phyloP scores from a whole-genome alignment of 1,140 invertebrate species.

The Archivesica marissinica region DNA sequence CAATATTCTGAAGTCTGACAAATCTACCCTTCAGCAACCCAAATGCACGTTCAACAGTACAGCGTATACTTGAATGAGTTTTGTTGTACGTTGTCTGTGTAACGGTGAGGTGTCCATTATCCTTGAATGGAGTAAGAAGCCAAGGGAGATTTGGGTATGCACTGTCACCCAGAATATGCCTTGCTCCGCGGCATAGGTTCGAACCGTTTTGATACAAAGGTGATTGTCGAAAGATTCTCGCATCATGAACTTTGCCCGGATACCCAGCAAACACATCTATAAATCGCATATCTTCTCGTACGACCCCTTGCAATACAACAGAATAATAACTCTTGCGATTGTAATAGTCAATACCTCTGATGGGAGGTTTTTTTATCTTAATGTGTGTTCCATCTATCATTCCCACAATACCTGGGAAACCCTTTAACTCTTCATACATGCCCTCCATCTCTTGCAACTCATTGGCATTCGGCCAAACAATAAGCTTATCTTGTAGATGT shows the following conservation, averaged over 20 bases:
- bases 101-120: slow-evolving; percentile 71
- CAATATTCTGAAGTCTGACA: slow-evolving; percentile 73
- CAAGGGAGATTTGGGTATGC: slow-evolving; percentile 65
- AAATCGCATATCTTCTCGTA: slow-evolving; percentile 53
- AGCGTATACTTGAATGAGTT: slow-evolving; percentile 66
- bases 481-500: slow-evolving; percentile 58
- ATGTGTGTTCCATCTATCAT: slow-evolving; percentile 67
- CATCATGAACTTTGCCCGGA: slow-evolving; percentile 66
- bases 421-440: slow-evolving; percentile 8
- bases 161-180: slow-evolving; percentile 62
- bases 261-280: slow-evolving; percentile 60
- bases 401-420: slow-evolving; percentile 67
- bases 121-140: slow-evolving; percentile 64
- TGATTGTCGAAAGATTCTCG: slow-evolving; percentile 62
- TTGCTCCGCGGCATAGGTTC: slow-evolving; percentile 28
- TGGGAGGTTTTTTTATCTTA: slow-evolving; percentile 51
- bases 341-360: slow-evolving; percentile 58
- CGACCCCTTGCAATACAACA: slow-evolving; percentile 62
- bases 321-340: slow-evolving; percentile 65
- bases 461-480: slow-evolving; percentile 32
- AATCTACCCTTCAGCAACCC: slow-evolving; percentile 74
- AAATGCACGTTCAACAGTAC: slow-evolving; percentile 79
- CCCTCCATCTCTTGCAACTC: slow-evolving; percentile 53
- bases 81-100: slow-evolving; percentile 75
- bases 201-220: slow-evolving; percentile 58